A percentile compares a stretch with the other conserved stretches of the same genome.
Conservation (phyloP, 2,113 vertebrate species). For the Typhlomys cinereus region DNA sequence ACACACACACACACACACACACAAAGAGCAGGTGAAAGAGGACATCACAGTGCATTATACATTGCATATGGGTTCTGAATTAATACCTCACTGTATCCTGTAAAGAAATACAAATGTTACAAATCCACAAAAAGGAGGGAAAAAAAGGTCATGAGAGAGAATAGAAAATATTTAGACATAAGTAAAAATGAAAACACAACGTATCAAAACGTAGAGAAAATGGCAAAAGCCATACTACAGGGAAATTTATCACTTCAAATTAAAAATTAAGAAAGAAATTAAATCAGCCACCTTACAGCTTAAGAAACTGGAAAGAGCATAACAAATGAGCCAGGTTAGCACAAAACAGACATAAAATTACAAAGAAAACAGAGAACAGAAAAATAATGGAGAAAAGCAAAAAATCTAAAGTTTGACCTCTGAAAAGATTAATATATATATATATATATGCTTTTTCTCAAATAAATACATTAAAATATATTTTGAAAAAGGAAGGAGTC, state of each 20-base stretch:
- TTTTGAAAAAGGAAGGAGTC: neutral
- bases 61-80: neutral
- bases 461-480: no score
- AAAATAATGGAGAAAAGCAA: neutral
- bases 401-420: no score
- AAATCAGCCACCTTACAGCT: neutral
- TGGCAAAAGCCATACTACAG: accelerated
- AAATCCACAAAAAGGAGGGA: neutral
- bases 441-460: no score
- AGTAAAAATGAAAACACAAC: neutral
- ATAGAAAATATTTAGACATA: neutral
- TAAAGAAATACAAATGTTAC: neutral
- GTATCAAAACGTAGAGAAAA: neutral
- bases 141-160: neutral
- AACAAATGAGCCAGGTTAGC: neutral
- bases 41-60: neutral
- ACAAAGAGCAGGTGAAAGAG: neutral
- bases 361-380: neutral
- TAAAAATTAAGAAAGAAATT: neutral
- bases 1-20: no score
- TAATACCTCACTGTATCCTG: neutral
- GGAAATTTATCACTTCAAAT: neutral
- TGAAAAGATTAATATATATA: no score
- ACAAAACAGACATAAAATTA: neutral
- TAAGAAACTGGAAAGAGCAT: neutral